Evolutionary conservation across 2,113 vertebrate species (phyloP).

Genomic region (Sclerurus mexicanus): DNA sequence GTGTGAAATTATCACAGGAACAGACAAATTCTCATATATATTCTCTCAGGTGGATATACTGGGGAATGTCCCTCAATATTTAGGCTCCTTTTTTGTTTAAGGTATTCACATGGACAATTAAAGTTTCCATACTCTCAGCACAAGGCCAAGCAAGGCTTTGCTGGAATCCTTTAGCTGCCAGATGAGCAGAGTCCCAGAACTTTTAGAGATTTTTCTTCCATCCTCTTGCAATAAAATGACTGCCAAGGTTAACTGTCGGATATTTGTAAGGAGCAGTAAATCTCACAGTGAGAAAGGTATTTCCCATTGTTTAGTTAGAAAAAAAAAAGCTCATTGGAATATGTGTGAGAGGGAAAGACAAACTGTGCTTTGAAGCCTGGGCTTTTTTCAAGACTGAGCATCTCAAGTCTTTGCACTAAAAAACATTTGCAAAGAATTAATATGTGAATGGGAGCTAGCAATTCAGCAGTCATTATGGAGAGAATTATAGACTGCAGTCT

Average conservation of each 20-base stretch:
- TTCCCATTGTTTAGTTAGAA: slow-evolving; percentile 41
- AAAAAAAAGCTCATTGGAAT: background rate
- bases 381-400: background rate
- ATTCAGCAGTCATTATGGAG: background rate
- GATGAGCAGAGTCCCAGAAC: slow-evolving; percentile 8
- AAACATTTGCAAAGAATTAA: slow-evolving; percentile 13
- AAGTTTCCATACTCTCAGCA: background rate
- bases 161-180: slow-evolving; percentile 26
- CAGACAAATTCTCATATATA: background rate
- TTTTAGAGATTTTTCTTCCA: background rate
- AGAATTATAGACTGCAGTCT: background rate
- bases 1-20: background rate
- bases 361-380: background rate
- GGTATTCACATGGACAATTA: background rate
- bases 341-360: background rate
- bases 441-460: background rate
- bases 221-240: background rate
- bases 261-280: slow-evolving; percentile 48
- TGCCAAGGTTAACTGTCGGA: slow-evolving; percentile 43
- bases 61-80: background rate
- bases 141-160: background rate
- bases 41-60: background rate
- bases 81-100: background rate
- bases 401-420: background rate
- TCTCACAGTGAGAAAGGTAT: slow-evolving; percentile 46